Conservation (phyloP, 2,113 vertebrate species). For the Myrmecobius fasciatus region DNA sequence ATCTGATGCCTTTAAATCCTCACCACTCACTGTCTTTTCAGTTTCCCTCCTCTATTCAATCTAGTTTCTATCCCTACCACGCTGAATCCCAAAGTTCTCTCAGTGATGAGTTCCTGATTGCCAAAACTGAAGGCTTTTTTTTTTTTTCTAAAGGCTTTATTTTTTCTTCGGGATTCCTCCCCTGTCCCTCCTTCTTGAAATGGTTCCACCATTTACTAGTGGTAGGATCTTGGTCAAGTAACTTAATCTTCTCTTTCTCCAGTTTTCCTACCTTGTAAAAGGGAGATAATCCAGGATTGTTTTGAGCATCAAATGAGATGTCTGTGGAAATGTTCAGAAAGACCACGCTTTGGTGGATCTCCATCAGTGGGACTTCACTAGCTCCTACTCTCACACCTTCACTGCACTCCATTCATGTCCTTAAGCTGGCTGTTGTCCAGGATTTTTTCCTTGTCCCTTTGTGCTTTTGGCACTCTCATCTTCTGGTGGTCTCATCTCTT, state of each 20-base stretch:
- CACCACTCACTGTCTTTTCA: background rate
- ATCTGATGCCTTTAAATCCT: background rate
- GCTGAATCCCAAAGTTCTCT: background rate
- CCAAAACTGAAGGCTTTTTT: background rate
- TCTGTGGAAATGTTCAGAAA: background rate
- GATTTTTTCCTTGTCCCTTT: background rate
- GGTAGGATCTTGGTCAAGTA: background rate
- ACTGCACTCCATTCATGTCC: too few relatives aligned
- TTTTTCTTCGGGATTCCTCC: background rate
- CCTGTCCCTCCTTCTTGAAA: background rate
- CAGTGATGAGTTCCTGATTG: background rate
- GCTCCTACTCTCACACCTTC: background rate
- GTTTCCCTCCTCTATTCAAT: background rate
- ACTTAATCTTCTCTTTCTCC: background rate
- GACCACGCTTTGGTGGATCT: background rate
- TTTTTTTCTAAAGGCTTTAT: too few relatives aligned
- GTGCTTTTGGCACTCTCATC: too few relatives aligned
- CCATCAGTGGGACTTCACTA: background rate
- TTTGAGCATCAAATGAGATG: background rate
- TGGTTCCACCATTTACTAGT: background rate
- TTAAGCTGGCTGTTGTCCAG: background rate
- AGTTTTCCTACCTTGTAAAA: conserved; percentile 10
- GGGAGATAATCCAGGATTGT: background rate
- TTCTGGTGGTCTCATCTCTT: background rate
- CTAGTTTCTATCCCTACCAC: background rate